Evolutionary conservation across 2,797 vertebrate genomes (phyloP), one percentile per base, ranked within the genome.

Genomic region (Cottoperca gobio): DNA sequence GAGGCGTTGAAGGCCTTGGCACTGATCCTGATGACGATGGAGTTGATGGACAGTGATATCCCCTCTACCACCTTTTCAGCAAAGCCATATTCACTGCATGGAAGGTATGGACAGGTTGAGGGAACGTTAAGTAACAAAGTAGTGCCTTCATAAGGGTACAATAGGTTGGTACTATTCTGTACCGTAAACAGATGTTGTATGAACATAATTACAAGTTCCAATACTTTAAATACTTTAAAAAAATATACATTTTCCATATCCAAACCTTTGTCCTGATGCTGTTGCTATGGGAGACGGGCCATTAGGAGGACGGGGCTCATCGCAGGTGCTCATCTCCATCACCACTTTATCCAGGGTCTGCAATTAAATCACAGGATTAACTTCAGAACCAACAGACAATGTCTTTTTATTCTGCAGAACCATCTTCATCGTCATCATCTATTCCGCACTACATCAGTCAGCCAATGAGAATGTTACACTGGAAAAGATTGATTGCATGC

Each of bases 301-400:
- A 49, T 99, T 99, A 57, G 97, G 97, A 33, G 95, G 92, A 57
- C 98, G 96, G 26, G 98, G 98, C 78, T 99, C 97, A 85, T 99
- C 98, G 91, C 98, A 99, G 49, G 98, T 99, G 81, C 97, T 98
- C 98, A 99, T 99, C 93, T 99, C 98, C 98, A 99, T 99, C 85
- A 97, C 94, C 54, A 99, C 98, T 94, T 99, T 99, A 93, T 99
- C 98, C 87, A 99, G 91, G 37, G 95, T 96, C 98, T 99, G 88
- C 40, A 45, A 55, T 4, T 7, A 26, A 70, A 19, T 26, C 5
- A 50, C 2, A 55, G 11, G 2, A 9, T 70, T 40, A 63, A 37
- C 2, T 33, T 46, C 17, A 42, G 2, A 0, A 33, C 0, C 2
- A 11, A 50, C 10, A 48, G 57, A 10, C 21, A 26, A 10, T 1